A percentile compares a stretch with the other conserved stretches of the same genome.
phyloP scores from a whole-genome alignment of 2,888 invertebrate genomes.

The Nasonia oneida region DNA sequence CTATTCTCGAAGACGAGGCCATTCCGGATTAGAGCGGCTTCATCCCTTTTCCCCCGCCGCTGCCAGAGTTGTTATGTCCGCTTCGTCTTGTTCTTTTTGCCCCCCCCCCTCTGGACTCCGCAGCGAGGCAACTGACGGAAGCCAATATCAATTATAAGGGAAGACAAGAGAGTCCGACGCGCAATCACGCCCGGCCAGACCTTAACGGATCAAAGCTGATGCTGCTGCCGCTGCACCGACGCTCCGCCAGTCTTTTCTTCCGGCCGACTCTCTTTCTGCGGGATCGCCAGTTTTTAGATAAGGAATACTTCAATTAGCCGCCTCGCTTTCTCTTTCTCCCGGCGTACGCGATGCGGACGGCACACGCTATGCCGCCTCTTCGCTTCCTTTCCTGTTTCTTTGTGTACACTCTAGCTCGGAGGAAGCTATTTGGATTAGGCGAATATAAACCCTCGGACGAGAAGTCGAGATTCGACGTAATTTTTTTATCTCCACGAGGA shows the following conservation, averaged over 20 bases:
- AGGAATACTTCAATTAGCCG: slow-evolving; percentile 78
- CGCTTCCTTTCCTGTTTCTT: background rate
- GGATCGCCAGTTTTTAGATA: slow-evolving; percentile 78
- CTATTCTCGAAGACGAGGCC: slow-evolving; percentile 78
- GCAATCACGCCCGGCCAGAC: slow-evolving; percentile 77
- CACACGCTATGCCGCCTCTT: background rate
- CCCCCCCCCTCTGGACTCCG: slow-evolving; percentile 48
- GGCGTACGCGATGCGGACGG: background rate
- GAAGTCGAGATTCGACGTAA: background rate
- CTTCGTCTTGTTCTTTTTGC: slow-evolving; percentile 55
- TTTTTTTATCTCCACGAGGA: too few relatives aligned
- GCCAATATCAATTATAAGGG: slow-evolving; percentile 79
- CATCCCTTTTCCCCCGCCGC: slow-evolving; percentile 59
- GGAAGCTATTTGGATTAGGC: slow-evolving; percentile 56
- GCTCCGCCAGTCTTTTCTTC: slow-evolving; percentile 48
- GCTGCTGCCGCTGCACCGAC: slow-evolving; percentile 5
- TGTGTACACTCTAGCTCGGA: background rate
- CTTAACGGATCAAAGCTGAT: slow-evolving; percentile 77
- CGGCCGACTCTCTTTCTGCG: slow-evolving; percentile 69
- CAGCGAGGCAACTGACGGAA: slow-evolving; percentile 51
- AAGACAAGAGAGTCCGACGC: slow-evolving; percentile 77
- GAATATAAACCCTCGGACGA: slow-evolving; percentile 53
- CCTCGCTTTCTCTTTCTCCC: slow-evolving; percentile 47
- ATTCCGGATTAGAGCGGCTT: slow-evolving; percentile 71
- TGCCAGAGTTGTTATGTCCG: slow-evolving; percentile 23